Conservation (phyloP, 1,140 invertebrate species). For the Littorina saxatilis region DNA sequence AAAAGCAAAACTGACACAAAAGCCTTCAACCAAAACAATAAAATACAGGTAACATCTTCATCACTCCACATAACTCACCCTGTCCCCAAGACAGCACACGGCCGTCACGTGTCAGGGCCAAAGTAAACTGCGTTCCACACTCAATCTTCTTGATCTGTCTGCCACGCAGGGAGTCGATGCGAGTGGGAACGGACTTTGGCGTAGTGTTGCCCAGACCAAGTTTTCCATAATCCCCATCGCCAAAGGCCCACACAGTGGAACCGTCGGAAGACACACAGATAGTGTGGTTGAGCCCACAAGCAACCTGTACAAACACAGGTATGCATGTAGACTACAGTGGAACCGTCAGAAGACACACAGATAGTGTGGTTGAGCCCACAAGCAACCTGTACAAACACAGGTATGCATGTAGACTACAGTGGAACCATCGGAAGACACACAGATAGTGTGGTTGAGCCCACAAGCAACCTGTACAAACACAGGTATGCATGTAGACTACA, state of each 20-base stretch:
- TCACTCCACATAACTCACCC: constrained; percentile 61
- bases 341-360: constrained; percentile 80
- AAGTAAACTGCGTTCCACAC: constrained; percentile 82
- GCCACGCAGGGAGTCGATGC: constrained; percentile 79
- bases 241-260: constrained; percentile 82
- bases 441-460: constrained; percentile 82
- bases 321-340: too few species aligned
- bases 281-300: constrained; percentile 83
- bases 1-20: too few species aligned
- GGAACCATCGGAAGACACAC: constrained; percentile 79
- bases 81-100: constrained; percentile 81
- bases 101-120: constrained; percentile 81
- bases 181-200: constrained; percentile 77
- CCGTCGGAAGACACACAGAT: constrained; percentile 80
- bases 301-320: constrained; percentile 72
- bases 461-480: constrained; percentile 78
- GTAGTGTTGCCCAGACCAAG: constrained; percentile 80
- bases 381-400: constrained; percentile 75
- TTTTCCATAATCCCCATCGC: constrained; percentile 84
- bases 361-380: constrained; percentile 83
- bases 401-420: too few species aligned
- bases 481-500: too few species aligned
- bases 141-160: constrained; percentile 80
- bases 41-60: too few species aligned
- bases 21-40: too few species aligned